Evolutionary conservation across 2,888 invertebrate species (phyloP), one percentile per base, ranked within the genome.

Genomic region (Nomada hirtipes): DNA sequence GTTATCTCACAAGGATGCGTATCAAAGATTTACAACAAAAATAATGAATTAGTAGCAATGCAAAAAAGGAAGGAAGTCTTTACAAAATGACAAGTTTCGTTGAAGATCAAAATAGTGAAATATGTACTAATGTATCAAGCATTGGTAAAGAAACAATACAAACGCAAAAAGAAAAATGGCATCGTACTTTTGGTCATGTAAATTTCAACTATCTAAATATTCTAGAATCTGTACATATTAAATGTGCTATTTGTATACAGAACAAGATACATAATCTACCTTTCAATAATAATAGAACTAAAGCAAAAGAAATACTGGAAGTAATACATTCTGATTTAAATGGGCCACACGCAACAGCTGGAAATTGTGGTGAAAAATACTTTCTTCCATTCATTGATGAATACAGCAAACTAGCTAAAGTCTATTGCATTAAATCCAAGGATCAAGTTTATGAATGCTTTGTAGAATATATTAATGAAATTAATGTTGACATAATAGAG

Each of bases 141-240:
- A 26, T 26, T 26, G 26, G 26, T 26, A 2, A 26, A 26, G 26
- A 26, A 26, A 26, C 26, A 26, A 26, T 26, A 26, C 26, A 26
- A 26, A 65, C 73, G 9, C n/a, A 60, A 18, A 80, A 86, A 71
- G 87, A 88, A 78, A 89, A 79, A 78, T 86, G 42, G 71, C 87
- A 89, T 76, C 64, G 79, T 9, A 61, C 70, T 1, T 63, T 88
- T 36, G 87, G 84, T 1, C 84, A 89, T 61, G 69, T 87, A 65
- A 88, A 87, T 65, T 88, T 89, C 65, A 63, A 81, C 11, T 82
- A 84, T 76, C 61, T 88, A 47, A 59, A 83, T 9, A 71, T 11
- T n/a, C 11, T 86, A 10, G 79, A 79, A 63, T 0, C 3, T 1
- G 65, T 53, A 29, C 61, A 42, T 42, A n/a, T 86, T 20, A 80